Evolutionary conservation across 2,113 vertebrate species (phyloP).

Genomic region (Hiodon tergisus): DNA sequence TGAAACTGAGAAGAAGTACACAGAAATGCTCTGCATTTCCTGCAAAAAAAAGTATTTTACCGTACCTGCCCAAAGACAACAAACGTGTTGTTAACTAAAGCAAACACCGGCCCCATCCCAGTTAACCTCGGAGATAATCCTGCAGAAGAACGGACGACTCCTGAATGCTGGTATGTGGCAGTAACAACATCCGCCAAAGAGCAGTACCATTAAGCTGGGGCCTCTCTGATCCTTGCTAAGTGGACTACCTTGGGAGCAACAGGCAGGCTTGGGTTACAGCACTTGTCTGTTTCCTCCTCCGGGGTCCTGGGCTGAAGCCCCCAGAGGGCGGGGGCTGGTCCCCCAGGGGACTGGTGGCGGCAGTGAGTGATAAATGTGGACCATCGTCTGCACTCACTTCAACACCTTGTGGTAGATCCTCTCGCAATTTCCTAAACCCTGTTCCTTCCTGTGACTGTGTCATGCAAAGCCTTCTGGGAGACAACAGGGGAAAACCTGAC

Average conservation of each 20-base stretch:
- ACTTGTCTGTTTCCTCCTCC: constrained; percentile 27
- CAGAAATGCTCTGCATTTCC: background rate
- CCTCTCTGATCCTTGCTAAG: constrained; percentile 11
- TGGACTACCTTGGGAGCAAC: constrained; percentile 11
- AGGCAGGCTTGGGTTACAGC: constrained; percentile 25
- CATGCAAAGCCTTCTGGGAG: constrained; percentile 64
- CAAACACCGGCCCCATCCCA: constrained; percentile 8
- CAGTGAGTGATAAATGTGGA: constrained; percentile 71
- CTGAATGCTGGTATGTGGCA: background rate
- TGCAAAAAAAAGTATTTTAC: background rate
- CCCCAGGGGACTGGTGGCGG: background rate
- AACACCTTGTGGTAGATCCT: constrained; percentile 35
- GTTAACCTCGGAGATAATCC: constrained; percentile 11
- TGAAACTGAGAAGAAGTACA: background rate
- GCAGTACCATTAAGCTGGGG: background rate
- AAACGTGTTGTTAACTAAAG: background rate
- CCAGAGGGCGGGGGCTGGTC: background rate
- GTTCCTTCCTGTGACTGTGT: constrained; percentile 61
- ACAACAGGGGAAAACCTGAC: constrained; percentile 19
- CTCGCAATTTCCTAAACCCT: constrained; percentile 44
- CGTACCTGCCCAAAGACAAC: background rate
- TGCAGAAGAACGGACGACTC: background rate
- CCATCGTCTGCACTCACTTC: constrained; percentile 62
- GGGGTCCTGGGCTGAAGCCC: background rate
- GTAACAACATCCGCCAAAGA: background rate